A percentile compares a stretch with the other conserved stretches of the same genome.
Conservation (phyloP, 2,888 invertebrate species). For the Apocheima hispidaria region DNA sequence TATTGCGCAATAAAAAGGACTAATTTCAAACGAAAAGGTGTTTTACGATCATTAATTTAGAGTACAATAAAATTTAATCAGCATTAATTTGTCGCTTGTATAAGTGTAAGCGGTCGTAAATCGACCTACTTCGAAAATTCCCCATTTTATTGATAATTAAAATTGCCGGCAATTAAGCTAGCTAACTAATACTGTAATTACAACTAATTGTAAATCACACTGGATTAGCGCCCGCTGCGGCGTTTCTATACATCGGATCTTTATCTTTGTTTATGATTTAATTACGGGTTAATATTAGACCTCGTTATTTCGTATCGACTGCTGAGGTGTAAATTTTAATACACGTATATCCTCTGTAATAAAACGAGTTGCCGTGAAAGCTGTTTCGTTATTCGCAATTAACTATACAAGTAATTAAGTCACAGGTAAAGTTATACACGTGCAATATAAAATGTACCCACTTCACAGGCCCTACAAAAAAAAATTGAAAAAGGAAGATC, state of each 20-base stretch:
- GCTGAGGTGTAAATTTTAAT: constrained; percentile 68
- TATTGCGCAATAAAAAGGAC: constrained; percentile 45
- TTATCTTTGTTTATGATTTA: constrained; percentile 83
- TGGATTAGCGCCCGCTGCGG: constrained; percentile 73
- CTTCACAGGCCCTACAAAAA: constrained; percentile 23
- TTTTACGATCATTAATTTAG: constrained; percentile 58
- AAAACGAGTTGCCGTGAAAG: constrained; percentile 59
- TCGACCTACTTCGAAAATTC: constrained; percentile 59
- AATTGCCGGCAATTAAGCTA: constrained; percentile 77
- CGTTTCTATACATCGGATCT: constrained; percentile 67
- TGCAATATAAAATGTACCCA: background rate
- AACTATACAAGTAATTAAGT: constrained; percentile 46
- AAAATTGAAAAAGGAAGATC: constrained; percentile 55
- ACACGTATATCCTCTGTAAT: constrained; percentile 62
- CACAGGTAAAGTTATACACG: constrained; percentile 20
- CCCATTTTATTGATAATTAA: constrained; percentile 78
- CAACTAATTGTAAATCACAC: constrained; percentile 79
- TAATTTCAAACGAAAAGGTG: constrained; percentile 46
- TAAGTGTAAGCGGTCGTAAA: constrained; percentile 62
- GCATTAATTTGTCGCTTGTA: constrained; percentile 59
- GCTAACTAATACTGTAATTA: constrained; percentile 72
- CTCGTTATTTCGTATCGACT: constrained; percentile 66
- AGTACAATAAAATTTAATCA: constrained; percentile 64
- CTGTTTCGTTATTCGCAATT: constrained; percentile 47
- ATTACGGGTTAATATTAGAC: constrained; percentile 71